Conservation (phyloP, 2,113 vertebrate genomes). For the Anarhynchus alexandrinus region DNA sequence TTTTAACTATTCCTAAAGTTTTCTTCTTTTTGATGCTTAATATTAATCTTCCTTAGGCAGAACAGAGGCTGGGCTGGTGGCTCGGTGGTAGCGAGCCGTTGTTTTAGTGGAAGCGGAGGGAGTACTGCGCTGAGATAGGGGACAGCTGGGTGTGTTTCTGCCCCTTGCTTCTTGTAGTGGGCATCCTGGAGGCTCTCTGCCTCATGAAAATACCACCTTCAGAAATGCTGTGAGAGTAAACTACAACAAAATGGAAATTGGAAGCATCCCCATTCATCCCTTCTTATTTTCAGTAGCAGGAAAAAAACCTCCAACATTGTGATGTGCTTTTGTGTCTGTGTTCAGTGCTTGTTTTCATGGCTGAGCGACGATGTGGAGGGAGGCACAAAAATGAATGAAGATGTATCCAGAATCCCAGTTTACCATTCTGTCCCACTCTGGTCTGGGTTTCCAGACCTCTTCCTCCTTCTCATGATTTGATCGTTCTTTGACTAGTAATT, state of each 20-base stretch:
- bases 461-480: background rate
- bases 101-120: background rate
- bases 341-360: background rate
- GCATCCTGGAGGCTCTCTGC: background rate
- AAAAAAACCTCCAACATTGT: accelerated
- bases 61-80: background rate
- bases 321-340: accelerated
- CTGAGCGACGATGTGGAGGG: background rate
- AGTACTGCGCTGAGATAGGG: background rate
- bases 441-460: background rate
- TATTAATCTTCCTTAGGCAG: background rate
- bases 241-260: background rate
- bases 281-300: background rate
- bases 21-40: background rate
- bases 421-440: background rate
- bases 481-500: background rate
- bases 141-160: background rate
- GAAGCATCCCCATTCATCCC: accelerated
- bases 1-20: background rate
- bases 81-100: background rate
- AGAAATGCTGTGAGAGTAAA: background rate
- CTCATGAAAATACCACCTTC: background rate
- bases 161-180: background rate
- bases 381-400: background rate
- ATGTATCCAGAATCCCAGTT: background rate